Conservation (phyloP, 2,888 invertebrate species). For the Patella depressa region DNA sequence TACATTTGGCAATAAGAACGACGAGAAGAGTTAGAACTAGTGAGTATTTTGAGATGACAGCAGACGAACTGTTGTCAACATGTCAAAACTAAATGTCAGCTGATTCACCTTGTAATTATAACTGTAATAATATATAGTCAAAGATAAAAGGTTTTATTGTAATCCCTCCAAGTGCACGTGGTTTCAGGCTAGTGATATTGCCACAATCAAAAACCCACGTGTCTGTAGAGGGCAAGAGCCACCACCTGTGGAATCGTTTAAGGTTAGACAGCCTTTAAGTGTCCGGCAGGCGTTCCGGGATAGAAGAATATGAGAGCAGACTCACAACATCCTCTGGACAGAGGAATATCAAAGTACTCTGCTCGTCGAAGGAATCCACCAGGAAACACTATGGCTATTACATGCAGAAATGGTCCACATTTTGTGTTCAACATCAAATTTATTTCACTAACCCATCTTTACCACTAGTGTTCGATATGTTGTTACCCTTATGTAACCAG, state of each 20-base stretch:
- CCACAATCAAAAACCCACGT: constrained; percentile 15
- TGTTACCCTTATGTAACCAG: constrained; percentile 20
- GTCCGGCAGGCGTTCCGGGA: constrained; percentile 24
- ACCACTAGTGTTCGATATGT: constrained; percentile 17
- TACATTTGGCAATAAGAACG: too few species aligned
- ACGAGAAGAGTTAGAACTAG: too few species aligned
- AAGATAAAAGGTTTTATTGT: too few species aligned
- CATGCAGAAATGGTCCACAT: constrained; percentile 28
- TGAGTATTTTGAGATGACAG: too few species aligned
- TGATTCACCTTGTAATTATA: too few species aligned
- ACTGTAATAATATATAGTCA: too few species aligned
- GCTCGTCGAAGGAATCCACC: constrained; percentile 36
- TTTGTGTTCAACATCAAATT: constrained; percentile 28
- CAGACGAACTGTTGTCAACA: too few species aligned
- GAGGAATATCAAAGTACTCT: constrained; percentile 26
- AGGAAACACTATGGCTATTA: constrained; percentile 27
- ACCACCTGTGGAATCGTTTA: constrained; percentile 21
- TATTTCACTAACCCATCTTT: constrained; percentile 33
- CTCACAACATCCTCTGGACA: not conserved
- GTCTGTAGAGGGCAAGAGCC: constrained; percentile 7
- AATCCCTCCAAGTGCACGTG: not conserved
- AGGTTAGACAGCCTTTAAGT: constrained; percentile 28
- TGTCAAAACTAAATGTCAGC: too few species aligned
- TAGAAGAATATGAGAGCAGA: too few species aligned
- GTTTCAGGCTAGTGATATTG: constrained; percentile 16